phyloP scores from a whole-genome alignment of 2,888 invertebrate species.

The Caradrina clavipalpis region DNA sequence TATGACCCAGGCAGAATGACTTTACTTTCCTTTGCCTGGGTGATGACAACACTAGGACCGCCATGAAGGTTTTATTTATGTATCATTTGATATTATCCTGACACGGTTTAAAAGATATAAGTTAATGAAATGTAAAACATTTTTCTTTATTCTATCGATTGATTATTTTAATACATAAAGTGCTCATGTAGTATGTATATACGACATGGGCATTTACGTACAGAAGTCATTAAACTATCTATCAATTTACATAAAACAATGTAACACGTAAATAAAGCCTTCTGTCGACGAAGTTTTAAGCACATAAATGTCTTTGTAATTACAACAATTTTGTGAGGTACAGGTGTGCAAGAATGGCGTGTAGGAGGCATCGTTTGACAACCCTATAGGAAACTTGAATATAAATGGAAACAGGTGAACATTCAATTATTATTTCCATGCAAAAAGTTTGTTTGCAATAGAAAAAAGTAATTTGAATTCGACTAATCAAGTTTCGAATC shows the following conservation, averaged over 20 bases:
- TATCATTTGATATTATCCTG: background rate
- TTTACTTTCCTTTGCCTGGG: constrained; percentile 43
- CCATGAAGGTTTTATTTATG: constrained; percentile 34
- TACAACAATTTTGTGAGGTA: constrained; percentile 40
- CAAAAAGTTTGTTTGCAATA: constrained; percentile 28
- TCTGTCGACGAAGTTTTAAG: constrained; percentile 43
- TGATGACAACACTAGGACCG: constrained; percentile 4
- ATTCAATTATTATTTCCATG: constrained; percentile 31
- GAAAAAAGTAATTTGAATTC: constrained; percentile 42
- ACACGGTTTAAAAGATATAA: background rate
- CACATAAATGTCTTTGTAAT: constrained; percentile 45
- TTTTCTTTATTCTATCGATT: constrained; percentile 1
- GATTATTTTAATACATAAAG: background rate
- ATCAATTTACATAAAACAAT: constrained; percentile 46
- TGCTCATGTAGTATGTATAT: background rate
- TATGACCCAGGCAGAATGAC: constrained; percentile 42
- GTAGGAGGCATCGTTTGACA: constrained; percentile 23
- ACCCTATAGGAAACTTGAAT: constrained; percentile 23
- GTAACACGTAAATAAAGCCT: constrained; percentile 29
- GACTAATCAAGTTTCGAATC: constrained; percentile 43
- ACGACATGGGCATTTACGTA: constrained; percentile 2
- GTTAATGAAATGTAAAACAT: background rate
- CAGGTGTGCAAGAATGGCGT: constrained; percentile 26
- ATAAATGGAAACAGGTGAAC: constrained; percentile 37
- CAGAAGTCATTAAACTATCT: background rate